Percentiles rank a stretch among this genome's conserved stretches.
phyloP scores from a whole-genome alignment of 2,888 invertebrate species.

The Drosophila colorata region DNA sequence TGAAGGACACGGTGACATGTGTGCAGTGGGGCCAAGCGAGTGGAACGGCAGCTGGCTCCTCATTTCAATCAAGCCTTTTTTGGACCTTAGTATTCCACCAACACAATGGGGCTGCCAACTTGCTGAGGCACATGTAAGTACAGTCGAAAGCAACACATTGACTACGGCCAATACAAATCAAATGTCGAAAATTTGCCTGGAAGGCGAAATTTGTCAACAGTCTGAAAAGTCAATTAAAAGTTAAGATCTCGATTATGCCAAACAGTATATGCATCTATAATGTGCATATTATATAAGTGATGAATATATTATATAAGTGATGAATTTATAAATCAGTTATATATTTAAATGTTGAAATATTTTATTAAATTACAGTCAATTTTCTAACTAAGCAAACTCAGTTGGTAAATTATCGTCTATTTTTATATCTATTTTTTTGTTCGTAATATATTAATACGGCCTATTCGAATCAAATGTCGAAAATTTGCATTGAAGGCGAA shows the following conservation, averaged over 20 bases:
- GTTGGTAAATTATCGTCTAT: too few relatives aligned
- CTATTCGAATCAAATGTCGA: not conserved
- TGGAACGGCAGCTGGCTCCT: slow-evolving; percentile 42
- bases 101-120: slow-evolving; percentile 10
- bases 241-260: not conserved
- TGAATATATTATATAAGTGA: too few relatives aligned
- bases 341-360: too few relatives aligned
- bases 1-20: slow-evolving; percentile 72
- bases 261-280: too few relatives aligned
- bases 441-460: too few relatives aligned
- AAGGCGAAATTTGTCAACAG: not conserved
- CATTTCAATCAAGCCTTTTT: slow-evolving; percentile 56
- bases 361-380: too few relatives aligned
- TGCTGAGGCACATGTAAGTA: slow-evolving; percentile 1
- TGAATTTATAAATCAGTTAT: too few relatives aligned
- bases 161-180: not conserved
- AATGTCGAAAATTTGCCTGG: not conserved
- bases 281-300: too few relatives aligned
- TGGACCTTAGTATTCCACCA: slow-evolving; percentile 7
- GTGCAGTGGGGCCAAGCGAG: slow-evolving; percentile 30
- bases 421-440: too few relatives aligned
- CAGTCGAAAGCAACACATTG: not conserved
- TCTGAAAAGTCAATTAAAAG: not conserved
- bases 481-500: not conserved
- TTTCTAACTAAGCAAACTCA: too few relatives aligned